Evolutionary conservation across 2,888 invertebrate genomes (phyloP), one percentile per base, ranked within the genome.

Genomic region (Beris morrisii): DNA sequence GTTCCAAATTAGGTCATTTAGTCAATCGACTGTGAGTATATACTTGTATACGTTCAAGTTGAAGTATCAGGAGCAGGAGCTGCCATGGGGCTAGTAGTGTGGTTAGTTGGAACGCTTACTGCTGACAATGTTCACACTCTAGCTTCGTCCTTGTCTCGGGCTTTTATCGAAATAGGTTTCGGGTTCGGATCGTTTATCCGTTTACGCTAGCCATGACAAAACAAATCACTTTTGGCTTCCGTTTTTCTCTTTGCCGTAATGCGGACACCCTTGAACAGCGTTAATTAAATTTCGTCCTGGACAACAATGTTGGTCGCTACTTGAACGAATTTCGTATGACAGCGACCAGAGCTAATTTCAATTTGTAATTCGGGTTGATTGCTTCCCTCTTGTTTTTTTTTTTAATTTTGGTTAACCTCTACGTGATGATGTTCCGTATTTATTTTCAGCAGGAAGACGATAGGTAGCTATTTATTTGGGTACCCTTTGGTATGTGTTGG

Each of bases 351-450:
- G 61, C 61, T 61, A 61, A 61, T 61, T 61, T 61, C 61, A 61
- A 61, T 61, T 61, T 61, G 43, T 32, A 52, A 61, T 61, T 52
- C 13, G 52, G 52, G 43, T 52, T 61, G 61, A 61, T 61, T 50
- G 61, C 50, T 61, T 48, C 46, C 50, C 30, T 59, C 48, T 32
- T 6, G n/a, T 15, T 50, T 6, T 48, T 52, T 44, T 31, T 46
- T 46, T 59, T 9, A 59, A 59, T 50, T 50, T 38, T 50, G 28
- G 38, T 43, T 15, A 61, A 61, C 61, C 61, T 61, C 22, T 61
- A 61, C 61, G 61, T 61, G 61, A 61, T 61, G 38, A 38, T 38
- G 38, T 9, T 38, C 38, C 38, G 5, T 38, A 22, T 22, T 22
- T 22, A 22, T 22, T 22, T 22, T 22, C 22, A 22, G 22, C 22